A percentile compares a stretch with the other conserved stretches of the same genome.
Evolutionary conservation across 2,888 invertebrate species (phyloP).

Genomic region (Monochamus alternatus): DNA sequence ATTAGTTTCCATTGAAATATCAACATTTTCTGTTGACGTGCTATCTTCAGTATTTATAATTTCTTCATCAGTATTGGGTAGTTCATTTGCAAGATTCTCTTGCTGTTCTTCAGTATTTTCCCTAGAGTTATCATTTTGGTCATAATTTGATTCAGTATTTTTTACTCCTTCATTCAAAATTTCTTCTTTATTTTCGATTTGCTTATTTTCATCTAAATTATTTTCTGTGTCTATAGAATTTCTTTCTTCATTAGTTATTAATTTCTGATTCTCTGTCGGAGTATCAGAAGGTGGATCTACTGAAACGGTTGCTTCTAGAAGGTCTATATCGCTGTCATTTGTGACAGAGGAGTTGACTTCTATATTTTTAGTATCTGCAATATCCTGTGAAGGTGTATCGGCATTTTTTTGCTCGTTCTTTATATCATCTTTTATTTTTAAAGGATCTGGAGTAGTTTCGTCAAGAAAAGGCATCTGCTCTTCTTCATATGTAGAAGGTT

Average conservation of each 20-base stretch:
- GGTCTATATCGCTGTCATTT: no score
- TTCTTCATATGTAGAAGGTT: slow-evolving; percentile 22
- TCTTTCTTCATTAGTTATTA: background rate
- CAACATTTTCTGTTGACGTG: background rate
- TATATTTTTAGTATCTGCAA: slow-evolving; percentile 19
- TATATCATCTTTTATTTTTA: slow-evolving; percentile 24
- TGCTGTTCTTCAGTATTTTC: slow-evolving; percentile 6
- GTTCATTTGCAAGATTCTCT: background rate
- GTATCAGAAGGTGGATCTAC: background rate
- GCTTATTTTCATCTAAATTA: background rate
- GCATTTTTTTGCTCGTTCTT: slow-evolving; percentile 10
- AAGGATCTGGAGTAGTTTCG: slow-evolving; percentile 47
- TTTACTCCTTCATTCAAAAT: background rate
- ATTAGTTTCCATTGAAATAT: background rate
- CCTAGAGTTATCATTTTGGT: background rate
- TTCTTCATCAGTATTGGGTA: background rate
- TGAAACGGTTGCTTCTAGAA: background rate
- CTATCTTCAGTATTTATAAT: background rate
- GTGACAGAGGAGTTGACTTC: background rate
- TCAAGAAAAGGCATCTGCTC: slow-evolving; percentile 37
- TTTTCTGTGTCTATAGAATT: background rate
- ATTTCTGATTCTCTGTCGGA: background rate
- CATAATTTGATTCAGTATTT: background rate
- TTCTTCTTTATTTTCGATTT: slow-evolving; percentile 1
- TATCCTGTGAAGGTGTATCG: background rate